Percentiles rank a stretch among this genome's conserved stretches.
These are phyloP conservation scores for Galemys pyrenaicus DNA, from an alignment of 2,113 vertebrate species.

Conservation along the genomic window DNA sequence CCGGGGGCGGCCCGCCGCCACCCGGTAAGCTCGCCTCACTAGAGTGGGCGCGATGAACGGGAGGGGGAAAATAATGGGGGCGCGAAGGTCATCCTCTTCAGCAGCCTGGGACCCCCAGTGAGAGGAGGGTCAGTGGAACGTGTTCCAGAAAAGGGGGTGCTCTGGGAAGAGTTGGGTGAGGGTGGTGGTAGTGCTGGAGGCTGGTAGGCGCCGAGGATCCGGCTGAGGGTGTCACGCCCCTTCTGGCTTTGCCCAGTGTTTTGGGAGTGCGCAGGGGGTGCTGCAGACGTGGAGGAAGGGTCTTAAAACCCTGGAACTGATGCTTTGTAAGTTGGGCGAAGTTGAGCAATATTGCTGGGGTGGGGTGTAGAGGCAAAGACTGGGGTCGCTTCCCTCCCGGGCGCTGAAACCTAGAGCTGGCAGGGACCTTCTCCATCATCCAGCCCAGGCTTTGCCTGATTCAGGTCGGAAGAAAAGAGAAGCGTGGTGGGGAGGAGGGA, in stretches of 20 bases:
- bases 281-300: background rate
- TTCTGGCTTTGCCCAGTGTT: background rate
- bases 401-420: background rate
- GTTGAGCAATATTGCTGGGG: background rate
- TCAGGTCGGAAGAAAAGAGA: background rate
- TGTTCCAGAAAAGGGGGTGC: background rate
- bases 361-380: background rate
- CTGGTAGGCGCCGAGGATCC: background rate
- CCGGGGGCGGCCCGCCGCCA: background rate
- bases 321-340: conserved; percentile 4
- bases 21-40: conserved; percentile 57
- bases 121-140: background rate
- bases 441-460: background rate
- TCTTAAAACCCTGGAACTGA: background rate
- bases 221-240: background rate
- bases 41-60: background rate
- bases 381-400: background rate
- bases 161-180: background rate
- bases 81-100: background rate
- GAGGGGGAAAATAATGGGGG: background rate
- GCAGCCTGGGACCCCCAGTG: background rate
- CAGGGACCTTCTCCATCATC: background rate
- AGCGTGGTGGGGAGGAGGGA: background rate
- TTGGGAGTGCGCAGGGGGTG: too few species aligned
- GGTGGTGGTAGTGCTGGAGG: background rate